Base-by-base conservation (phyloP, 2,113 vertebrate species). In the Myxocyprinus asiaticus region DNA sequence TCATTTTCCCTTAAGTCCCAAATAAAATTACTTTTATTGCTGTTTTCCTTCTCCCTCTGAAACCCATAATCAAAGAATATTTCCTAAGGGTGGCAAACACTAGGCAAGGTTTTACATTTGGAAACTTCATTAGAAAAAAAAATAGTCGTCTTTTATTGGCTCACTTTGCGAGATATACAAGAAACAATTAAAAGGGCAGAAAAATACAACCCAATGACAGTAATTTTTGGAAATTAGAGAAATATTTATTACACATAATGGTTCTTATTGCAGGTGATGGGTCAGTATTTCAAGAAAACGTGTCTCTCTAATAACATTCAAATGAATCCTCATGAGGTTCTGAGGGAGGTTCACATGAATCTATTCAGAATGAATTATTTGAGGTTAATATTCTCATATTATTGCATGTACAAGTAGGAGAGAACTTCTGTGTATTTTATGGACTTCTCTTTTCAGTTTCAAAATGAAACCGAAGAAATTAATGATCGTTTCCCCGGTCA, bases 11-110 rank as follows among this genome's bases (percentile, higher is more conserved):
- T 78, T 43, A 82, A 78, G 86, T 83, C 82, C 82, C 1, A 42
- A 77, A 88, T 90, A 86, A 92, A 90, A 89, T 87, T 85, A 68
- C 81, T 85, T 80, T 91, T 91, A 92, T 92, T 91, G 88, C 90
- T 64, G 82, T 88, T 81, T 84, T 76, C 56, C 47, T 83, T 87
- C 88, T 85, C 84, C 83, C 84, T 81, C 44, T 64, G 64, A 22
- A 59, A 59, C 9, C 69, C 62, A 67, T 92, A 91, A 94, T 89
- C 88, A 91, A 87, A 89, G 85, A 90, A 90, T 90, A 93, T 93
- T 93, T 92, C 93, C 92, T 91, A 78, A 17, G 90, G 83, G 91
- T 84, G 75, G 88, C 22, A 78, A 83, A 78, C 81, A 87, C 84
- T 82, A 76, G 76, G 84, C 64, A 11, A 47, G 65, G 88, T 81